Conservation (phyloP, 2,797 vertebrate species). For the Sciurus carolinensis region DNA sequence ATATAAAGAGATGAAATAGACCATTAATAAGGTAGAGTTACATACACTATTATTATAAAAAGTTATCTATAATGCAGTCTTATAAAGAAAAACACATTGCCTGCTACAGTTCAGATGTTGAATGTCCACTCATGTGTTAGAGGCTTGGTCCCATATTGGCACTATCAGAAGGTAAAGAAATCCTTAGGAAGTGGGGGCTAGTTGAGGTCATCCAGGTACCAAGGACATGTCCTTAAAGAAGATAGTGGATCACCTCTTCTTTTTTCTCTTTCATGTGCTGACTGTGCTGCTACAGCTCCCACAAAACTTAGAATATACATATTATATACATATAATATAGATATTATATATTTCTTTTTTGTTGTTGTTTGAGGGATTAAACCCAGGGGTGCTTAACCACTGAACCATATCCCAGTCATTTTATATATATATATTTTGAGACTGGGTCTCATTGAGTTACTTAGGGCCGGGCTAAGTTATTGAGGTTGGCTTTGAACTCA, state of each 20-base stretch:
- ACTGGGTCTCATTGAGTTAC: no score
- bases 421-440: no score
- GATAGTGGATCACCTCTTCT: background rate
- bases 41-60: background rate
- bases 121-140: no score
- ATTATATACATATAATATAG: no score
- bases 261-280: background rate
- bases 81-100: conserved; percentile 1
- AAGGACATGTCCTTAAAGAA: no score
- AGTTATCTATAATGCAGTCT: background rate
- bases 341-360: no score
- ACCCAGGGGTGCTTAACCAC: no score
- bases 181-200: background rate
- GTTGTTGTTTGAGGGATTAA: no score
- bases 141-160: background rate
- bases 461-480: no score
- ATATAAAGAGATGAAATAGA: background rate
- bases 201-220: background rate
- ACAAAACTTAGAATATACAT: background rate
- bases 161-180: background rate
- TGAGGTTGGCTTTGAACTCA: no score
- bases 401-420: no score
- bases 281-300: background rate
- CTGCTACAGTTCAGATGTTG: background rate
- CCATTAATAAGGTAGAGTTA: background rate